Conservation (phyloP, 2,888 invertebrate genomes). For the Plagiodera versicolora region DNA sequence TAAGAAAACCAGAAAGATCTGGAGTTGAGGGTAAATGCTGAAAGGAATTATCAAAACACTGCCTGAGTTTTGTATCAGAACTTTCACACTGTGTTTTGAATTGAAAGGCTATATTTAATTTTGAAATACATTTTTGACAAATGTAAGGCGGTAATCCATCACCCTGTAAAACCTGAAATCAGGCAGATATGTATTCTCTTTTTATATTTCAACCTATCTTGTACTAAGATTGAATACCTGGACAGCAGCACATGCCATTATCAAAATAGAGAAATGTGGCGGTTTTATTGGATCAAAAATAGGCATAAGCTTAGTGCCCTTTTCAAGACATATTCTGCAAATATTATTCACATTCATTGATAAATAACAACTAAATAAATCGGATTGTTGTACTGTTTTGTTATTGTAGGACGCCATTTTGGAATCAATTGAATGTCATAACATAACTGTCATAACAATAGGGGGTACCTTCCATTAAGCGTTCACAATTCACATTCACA, state of each 20-base stretch:
- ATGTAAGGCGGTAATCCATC: slow-evolving; percentile 53
- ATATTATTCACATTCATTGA: slow-evolving; percentile 53
- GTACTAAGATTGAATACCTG: slow-evolving; percentile 47
- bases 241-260: slow-evolving; percentile 55
- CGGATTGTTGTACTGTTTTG: slow-evolving; percentile 44
- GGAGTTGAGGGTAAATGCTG: slow-evolving; percentile 43
- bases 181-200: neutral
- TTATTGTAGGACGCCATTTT: slow-evolving; percentile 39
- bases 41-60: slow-evolving; percentile 49
- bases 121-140: slow-evolving; percentile 53
- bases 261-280: slow-evolving; percentile 52
- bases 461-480: no score
- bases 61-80: slow-evolving; percentile 51
- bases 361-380: slow-evolving; percentile 52
- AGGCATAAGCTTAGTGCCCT: slow-evolving; percentile 51
- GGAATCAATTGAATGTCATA: no score
- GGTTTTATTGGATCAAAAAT: slow-evolving; percentile 55
- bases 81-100: slow-evolving; percentile 54
- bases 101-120: slow-evolving; percentile 52
- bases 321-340: slow-evolving; percentile 54
- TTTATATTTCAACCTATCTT: no score
- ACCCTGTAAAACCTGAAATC: slow-evolving; percentile 50
- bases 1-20: slow-evolving; percentile 47
- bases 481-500: no score
- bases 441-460: no score